Evolutionary conservation across 2,888 invertebrate genomes (phyloP).

Genomic region (Bibio marci): DNA sequence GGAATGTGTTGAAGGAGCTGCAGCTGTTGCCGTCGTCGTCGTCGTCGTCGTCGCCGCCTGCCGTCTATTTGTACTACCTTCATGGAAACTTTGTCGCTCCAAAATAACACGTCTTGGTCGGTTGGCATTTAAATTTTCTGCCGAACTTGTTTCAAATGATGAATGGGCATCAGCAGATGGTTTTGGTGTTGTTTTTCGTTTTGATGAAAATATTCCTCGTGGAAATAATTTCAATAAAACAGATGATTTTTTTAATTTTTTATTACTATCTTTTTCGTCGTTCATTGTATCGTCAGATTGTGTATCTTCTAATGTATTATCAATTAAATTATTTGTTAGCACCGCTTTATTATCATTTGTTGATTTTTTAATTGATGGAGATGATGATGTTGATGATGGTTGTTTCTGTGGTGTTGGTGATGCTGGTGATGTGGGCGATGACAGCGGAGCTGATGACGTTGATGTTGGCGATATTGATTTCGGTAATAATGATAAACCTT

Average conservation of each 20-base stretch:
- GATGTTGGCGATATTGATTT: no score
- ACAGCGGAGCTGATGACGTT: constrained; percentile 13
- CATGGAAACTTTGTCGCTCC: constrained; percentile 20
- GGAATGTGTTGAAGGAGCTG: constrained; percentile 14
- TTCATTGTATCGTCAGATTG: neutral
- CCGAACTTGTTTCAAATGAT: constrained; percentile 8
- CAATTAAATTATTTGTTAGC: no score
- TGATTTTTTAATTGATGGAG: no score
- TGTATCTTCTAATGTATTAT: neutral
- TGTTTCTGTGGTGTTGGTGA: no score
- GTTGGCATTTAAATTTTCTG: constrained; percentile 8
- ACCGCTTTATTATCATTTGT: no score
- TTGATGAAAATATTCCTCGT: constrained; percentile 23
- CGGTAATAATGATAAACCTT: constrained; percentile 21
- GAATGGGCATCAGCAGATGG: constrained; percentile 7
- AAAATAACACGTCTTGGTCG: constrained; percentile 20
- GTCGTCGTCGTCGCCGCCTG: no score
- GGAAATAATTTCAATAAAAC: constrained; percentile 24
- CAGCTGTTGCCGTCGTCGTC: neutral
- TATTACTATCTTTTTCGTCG: neutral
- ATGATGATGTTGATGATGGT: no score
- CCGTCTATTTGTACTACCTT: no score
- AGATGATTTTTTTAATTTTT: constrained; percentile 19
- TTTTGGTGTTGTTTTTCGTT: constrained; percentile 25
- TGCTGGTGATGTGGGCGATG: no score